Percentiles rank a stretch among this genome's conserved stretches.
Conservation (phyloP, 2,113 vertebrate species). For the Ailurus styani region DNA sequence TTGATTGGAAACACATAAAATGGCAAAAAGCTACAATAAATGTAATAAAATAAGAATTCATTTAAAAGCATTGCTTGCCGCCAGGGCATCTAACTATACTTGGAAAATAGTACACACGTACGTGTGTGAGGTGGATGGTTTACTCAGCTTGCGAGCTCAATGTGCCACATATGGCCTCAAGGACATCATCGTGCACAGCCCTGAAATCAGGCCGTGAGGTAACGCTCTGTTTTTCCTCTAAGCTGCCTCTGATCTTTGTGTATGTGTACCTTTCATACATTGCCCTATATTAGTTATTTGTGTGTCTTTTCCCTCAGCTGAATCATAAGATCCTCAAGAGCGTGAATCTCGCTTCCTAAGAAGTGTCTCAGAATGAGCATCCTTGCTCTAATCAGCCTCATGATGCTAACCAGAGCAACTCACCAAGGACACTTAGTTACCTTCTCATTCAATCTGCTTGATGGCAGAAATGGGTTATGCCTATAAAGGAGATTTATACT, state of each 20-base stretch:
- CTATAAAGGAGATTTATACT: slow-evolving; percentile 49
- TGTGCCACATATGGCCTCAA: neutral
- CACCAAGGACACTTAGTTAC: neutral
- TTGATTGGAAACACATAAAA: neutral
- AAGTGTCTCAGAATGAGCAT: neutral
- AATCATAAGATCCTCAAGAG: neutral
- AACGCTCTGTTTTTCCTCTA: neutral
- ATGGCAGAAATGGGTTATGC: slow-evolving; percentile 22
- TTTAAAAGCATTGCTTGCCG: neutral
- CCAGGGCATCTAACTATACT: neutral
- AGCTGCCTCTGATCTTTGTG: neutral
- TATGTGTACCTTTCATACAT: neutral
- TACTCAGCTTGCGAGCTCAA: neutral
- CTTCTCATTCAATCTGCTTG: neutral
- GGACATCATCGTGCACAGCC: neutral
- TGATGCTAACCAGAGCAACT: neutral
- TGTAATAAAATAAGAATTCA: neutral
- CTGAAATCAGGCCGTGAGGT: neutral
- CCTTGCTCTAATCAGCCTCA: neutral
- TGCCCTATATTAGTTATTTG: neutral
- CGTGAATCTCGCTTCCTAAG: neutral
- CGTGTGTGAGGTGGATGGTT: neutral
- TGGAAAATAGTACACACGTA: neutral
- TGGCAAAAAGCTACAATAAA: slow-evolving; percentile 2
- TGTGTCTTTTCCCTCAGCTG: neutral